Percentiles rank a stretch among this genome's conserved stretches.
phyloP scores from a whole-genome alignment of 2,797 vertebrate species.

The Potorous gilbertii region DNA sequence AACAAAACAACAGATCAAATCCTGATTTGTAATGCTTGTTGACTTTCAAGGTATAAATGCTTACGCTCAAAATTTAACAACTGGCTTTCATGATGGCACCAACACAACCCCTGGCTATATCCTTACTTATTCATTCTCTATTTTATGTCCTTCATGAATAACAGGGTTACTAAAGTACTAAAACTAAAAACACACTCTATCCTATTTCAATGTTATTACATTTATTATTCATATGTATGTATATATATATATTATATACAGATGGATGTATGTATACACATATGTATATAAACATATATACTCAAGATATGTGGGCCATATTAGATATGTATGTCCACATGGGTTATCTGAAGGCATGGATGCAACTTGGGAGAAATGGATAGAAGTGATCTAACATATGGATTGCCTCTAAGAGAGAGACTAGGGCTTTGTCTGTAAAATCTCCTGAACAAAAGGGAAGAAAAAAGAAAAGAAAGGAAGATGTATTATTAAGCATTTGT shows the following conservation, averaged over 20 bases:
- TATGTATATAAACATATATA: no score
- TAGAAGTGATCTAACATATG: background rate
- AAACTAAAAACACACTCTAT: background rate
- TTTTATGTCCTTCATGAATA: background rate
- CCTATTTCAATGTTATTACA: background rate
- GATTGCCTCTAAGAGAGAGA: background rate
- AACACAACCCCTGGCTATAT: background rate
- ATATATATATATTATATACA: no score
- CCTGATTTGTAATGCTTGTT: background rate
- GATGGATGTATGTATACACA: no score
- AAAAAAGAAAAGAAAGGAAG: background rate
- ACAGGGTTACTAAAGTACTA: background rate
- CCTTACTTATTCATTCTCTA: background rate
- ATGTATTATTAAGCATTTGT: background rate
- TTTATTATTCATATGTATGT: no score
- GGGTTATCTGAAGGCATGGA: background rate
- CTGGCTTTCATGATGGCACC: background rate
- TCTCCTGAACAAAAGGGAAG: background rate
- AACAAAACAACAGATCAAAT: background rate
- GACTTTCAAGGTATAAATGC: background rate
- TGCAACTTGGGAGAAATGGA: background rate
- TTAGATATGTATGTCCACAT: background rate
- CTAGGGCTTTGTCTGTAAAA: background rate
- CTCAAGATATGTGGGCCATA: no score
- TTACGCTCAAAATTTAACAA: background rate